A percentile compares a stretch with the other conserved stretches of the same genome.
Evolutionary conservation across 1,140 invertebrate species (phyloP).

Genomic region (Periplaneta americana): DNA sequence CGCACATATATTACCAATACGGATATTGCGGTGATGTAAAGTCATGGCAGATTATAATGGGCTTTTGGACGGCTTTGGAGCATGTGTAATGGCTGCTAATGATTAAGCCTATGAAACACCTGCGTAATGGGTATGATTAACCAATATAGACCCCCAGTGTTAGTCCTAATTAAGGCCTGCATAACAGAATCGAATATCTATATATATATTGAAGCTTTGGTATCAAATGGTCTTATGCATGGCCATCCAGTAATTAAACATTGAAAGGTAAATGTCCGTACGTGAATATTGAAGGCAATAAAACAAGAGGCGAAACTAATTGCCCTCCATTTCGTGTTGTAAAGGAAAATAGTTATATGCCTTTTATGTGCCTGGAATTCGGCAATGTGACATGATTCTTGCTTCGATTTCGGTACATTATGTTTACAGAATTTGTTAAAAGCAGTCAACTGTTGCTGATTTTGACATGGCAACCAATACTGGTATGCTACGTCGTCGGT

Average conservation of each 20-base stretch:
- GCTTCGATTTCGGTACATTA: too few relatives aligned
- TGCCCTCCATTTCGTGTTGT: too few relatives aligned
- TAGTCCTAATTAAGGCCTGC: background rate
- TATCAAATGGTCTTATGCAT: background rate
- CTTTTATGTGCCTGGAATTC: too few relatives aligned
- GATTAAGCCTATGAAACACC: background rate
- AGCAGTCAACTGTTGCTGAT: too few relatives aligned
- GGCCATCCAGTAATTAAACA: background rate
- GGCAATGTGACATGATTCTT: too few relatives aligned
- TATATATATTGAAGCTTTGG: background rate
- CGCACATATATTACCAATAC: background rate
- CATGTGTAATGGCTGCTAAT: background rate
- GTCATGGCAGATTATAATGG: background rate
- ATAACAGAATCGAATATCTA: background rate
- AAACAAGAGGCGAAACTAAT: background rate
- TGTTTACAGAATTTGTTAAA: too few relatives aligned
- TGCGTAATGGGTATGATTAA: background rate
- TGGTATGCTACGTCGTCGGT: too few relatives aligned
- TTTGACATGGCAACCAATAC: too few relatives aligned
- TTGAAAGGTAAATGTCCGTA: background rate
- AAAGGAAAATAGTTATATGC: too few relatives aligned
- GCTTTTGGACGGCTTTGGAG: background rate
- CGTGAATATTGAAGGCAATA: background rate
- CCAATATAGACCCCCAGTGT: background rate
- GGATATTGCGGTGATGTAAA: background rate